Conservation (phyloP, 1,140 invertebrate genomes). For the Apocrypta bakeri region DNA sequence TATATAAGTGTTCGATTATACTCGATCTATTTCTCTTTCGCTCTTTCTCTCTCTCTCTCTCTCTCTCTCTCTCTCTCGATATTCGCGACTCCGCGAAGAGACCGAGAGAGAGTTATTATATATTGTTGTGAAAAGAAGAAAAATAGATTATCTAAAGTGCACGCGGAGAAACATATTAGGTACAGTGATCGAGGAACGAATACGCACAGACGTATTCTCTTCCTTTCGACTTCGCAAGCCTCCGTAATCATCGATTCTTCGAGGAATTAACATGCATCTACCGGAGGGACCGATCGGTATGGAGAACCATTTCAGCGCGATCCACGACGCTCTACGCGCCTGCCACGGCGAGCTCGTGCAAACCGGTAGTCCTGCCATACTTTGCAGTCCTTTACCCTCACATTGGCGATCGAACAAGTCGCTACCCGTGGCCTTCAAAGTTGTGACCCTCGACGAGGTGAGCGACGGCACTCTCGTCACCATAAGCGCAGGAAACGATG, state of each 20-base stretch:
- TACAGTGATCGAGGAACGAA: no score
- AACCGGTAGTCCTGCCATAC: constrained; percentile 92
- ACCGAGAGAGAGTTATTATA: background rate
- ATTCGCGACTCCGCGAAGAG: background rate
- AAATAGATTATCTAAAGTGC: no score
- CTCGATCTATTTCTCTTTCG: background rate
- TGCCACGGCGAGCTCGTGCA: constrained; percentile 92
- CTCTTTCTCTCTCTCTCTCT: background rate
- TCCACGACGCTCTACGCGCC: constrained; percentile 87
- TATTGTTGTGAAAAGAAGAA: no score
- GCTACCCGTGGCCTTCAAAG: constrained; percentile 93
- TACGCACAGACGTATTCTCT: no score
- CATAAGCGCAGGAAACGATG: constrained; percentile 95
- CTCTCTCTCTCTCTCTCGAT: no score
- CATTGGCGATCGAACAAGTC: constrained; percentile 99
- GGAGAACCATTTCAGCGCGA: constrained; percentile 79
- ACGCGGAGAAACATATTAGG: no score
- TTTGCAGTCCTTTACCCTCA: constrained; percentile 91
- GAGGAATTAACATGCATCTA: no score
- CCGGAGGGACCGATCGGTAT: constrained; percentile 77
- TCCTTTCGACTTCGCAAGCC: no score
- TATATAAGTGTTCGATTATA: background rate
- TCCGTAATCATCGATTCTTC: no score
- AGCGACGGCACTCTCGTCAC: constrained; percentile 95
- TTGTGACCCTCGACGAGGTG: constrained; percentile 92